Percentiles rank a stretch among this genome's conserved stretches.
Evolutionary conservation across 2,113 vertebrate genomes (phyloP).

Genomic region (Brachirus orientalis): DNA sequence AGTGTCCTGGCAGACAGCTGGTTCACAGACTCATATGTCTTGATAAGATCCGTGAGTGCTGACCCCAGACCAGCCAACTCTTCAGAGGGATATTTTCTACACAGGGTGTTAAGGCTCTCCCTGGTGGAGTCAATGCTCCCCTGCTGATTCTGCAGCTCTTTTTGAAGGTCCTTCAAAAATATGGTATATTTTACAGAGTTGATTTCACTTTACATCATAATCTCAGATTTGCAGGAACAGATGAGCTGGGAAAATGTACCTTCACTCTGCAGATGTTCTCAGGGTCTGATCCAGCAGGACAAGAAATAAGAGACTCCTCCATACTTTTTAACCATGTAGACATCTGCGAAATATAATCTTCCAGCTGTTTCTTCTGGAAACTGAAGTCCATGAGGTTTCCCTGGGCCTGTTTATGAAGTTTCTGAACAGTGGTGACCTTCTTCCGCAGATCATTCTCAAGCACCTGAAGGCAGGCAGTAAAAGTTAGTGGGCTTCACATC

Average conservation of each 20-base stretch:
- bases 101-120: constrained; percentile 92
- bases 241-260: constrained; percentile 69
- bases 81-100: constrained; percentile 90
- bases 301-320: constrained; percentile 85
- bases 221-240: background rate
- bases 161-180: constrained; percentile 87
- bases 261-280: constrained; percentile 91
- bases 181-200: background rate
- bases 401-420: constrained; percentile 85
- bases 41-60: constrained; percentile 87
- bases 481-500: background rate
- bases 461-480: constrained; percentile 80
- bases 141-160: constrained; percentile 92
- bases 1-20: constrained; percentile 88
- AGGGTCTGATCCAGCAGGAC: constrained; percentile 78
- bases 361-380: constrained; percentile 85
- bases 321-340: constrained; percentile 85
- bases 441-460: constrained; percentile 90
- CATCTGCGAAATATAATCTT: constrained; percentile 86
- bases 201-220: background rate
- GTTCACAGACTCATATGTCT: constrained; percentile 91
- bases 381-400: constrained; percentile 88
- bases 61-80: constrained; percentile 89
- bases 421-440: constrained; percentile 87
- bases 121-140: constrained; percentile 85